Evolutionary conservation across 2,113 vertebrate species (phyloP).

Genomic region (Muscicapa adusta): DNA sequence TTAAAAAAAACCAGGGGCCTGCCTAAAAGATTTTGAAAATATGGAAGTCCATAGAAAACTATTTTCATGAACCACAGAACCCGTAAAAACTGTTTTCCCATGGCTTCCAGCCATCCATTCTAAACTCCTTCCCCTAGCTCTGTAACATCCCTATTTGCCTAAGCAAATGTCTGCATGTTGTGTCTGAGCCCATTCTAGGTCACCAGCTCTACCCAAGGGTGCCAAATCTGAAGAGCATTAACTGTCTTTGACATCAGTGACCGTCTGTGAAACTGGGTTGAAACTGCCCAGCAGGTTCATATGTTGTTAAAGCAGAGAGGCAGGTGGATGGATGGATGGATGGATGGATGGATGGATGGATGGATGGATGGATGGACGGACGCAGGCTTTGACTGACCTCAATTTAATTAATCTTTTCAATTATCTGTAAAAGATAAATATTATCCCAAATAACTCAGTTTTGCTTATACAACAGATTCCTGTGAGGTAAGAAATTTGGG

Average conservation of each 20-base stretch:
- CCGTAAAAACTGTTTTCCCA: background rate
- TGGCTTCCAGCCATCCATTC: background rate
- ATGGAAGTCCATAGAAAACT: background rate
- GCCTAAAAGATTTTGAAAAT: background rate
- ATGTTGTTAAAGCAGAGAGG: background rate
- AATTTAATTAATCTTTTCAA: background rate
- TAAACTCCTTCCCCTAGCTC: background rate
- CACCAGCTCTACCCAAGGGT: background rate
- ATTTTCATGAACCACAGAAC: background rate
- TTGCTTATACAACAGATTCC: background rate
- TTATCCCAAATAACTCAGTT: background rate
- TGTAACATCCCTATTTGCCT: background rate
- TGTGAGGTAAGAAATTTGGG: background rate
- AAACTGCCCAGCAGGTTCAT: background rate
- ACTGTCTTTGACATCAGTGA: background rate
- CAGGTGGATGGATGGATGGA: background rate
- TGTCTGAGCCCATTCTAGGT: background rate
- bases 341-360: background rate
- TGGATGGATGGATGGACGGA: background rate
- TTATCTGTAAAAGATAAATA: background rate
- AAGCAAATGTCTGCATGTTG: background rate
- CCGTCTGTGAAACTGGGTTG: background rate
- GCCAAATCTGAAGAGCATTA: background rate
- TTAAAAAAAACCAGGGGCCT: background rate
- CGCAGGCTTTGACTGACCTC: background rate